Conservation (phyloP, 2,113 vertebrate genomes). For the Ptychochromis oligacanthus region DNA sequence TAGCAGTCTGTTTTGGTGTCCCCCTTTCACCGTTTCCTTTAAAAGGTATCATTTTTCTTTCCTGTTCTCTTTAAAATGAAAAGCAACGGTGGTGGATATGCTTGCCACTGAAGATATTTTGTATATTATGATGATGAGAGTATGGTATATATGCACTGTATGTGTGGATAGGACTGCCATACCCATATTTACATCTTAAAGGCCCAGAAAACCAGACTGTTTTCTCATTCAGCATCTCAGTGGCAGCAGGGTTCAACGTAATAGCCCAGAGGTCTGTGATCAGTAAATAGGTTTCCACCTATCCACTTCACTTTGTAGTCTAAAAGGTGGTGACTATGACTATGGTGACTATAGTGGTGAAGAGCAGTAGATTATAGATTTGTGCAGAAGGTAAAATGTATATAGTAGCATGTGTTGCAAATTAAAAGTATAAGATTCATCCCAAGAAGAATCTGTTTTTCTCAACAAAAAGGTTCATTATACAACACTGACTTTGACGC, state of each 20-base stretch:
- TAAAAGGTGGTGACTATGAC: too few relatives aligned
- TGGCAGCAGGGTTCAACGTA: background rate
- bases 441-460: background rate
- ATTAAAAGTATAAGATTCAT: background rate
- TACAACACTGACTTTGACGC: background rate
- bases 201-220: background rate
- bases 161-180: background rate
- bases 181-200: background rate
- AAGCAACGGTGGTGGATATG: conserved; percentile 21
- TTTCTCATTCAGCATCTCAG: background rate
- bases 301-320: background rate
- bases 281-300: background rate
- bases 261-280: background rate
- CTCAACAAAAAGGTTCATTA: background rate
- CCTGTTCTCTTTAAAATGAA: background rate
- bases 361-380: too few relatives aligned
- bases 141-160: background rate
- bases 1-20: background rate
- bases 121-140: background rate
- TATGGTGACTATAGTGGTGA: too few relatives aligned
- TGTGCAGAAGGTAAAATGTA: too few relatives aligned
- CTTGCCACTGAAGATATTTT: conserved; percentile 41
- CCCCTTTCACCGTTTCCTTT: conserved; percentile 5
- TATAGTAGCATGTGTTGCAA: too few relatives aligned
- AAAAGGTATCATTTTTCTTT: background rate